Conservation (phyloP, 2,113 vertebrate species). For the Genyomyrus donnyi region DNA sequence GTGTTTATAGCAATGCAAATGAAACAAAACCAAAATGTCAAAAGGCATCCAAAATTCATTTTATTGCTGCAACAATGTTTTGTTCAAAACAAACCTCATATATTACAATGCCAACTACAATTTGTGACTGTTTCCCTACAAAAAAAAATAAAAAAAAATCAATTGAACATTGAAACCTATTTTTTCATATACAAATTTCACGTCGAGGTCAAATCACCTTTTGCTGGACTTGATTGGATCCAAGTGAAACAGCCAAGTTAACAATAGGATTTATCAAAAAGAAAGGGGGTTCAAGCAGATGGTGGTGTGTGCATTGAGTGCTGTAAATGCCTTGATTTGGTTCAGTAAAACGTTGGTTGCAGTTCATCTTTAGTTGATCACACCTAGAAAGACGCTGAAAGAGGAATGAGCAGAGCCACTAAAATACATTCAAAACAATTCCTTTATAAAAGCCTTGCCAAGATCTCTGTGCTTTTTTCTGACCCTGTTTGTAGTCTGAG, state of each 20-base stretch:
- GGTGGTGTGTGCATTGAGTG: background rate
- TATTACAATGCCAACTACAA: background rate
- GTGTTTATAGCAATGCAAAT: background rate
- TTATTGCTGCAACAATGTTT: conserved; percentile 8
- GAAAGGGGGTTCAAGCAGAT: background rate
- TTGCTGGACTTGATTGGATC: background rate
- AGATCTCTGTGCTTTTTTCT: background rate
- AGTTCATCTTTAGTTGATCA: background rate
- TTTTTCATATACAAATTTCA: background rate
- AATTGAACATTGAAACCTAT: background rate
- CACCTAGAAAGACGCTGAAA: conserved; percentile 20
- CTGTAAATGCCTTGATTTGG: background rate
- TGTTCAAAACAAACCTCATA: background rate
- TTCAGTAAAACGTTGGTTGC: background rate
- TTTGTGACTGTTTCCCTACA: background rate
- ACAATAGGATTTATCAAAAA: conserved; percentile 6
- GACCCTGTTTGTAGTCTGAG: background rate
- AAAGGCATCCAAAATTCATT: background rate
- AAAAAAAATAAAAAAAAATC: background rate
- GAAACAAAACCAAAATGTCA: background rate
- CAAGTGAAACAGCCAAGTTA: background rate
- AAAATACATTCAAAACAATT: conserved; percentile 18
- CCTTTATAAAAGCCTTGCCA: background rate
- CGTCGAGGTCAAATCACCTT: background rate
- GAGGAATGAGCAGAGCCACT: background rate